These are phyloP conservation scores for Pyrocephalus nanus DNA, from an alignment of 2,797 vertebrate species.

Conservation along the genomic window DNA sequence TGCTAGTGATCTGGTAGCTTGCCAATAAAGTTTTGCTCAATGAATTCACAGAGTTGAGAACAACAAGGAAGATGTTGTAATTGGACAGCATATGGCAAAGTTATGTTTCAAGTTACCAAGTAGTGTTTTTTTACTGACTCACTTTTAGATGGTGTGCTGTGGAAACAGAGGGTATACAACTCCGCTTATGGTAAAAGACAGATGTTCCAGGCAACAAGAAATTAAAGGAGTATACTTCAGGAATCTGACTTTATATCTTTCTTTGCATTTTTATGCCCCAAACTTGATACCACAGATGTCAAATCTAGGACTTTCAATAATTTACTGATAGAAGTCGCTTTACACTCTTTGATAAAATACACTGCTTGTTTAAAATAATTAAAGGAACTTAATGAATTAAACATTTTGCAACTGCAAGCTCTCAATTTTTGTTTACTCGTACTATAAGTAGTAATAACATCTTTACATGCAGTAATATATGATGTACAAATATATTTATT, in stretches of 20 bases:
- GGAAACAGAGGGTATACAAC: constrained; percentile 23
- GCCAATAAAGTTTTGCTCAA: neutral
- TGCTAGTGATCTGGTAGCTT: constrained; percentile 14
- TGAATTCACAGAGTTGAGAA: constrained; percentile 9
- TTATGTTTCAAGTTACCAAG: constrained; percentile 40
- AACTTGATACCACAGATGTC: constrained; percentile 25
- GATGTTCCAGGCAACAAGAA: constrained; percentile 37
- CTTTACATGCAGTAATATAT: neutral
- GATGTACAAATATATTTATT: neutral
- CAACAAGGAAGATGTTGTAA: neutral
- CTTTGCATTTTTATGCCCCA: constrained; percentile 43
- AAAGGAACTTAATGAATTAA: constrained; percentile 10
- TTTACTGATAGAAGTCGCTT: constrained; percentile 38
- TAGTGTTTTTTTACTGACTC: constrained; percentile 4
- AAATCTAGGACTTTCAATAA: neutral
- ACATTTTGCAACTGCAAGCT: neutral
- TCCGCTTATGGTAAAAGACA: constrained; percentile 42
- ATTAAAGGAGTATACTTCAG: constrained; percentile 38
- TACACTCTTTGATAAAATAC: neutral
- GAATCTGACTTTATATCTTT: constrained; percentile 10
- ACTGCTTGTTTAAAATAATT: constrained; percentile 8
- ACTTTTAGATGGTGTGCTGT: neutral
- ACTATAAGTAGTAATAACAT: neutral
- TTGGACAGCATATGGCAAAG: constrained; percentile 7
- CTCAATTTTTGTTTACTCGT: constrained; percentile 15